Evolutionary conservation across 1,140 invertebrate genomes (phyloP).

Genomic region (Scaptomyza hsui): DNA sequence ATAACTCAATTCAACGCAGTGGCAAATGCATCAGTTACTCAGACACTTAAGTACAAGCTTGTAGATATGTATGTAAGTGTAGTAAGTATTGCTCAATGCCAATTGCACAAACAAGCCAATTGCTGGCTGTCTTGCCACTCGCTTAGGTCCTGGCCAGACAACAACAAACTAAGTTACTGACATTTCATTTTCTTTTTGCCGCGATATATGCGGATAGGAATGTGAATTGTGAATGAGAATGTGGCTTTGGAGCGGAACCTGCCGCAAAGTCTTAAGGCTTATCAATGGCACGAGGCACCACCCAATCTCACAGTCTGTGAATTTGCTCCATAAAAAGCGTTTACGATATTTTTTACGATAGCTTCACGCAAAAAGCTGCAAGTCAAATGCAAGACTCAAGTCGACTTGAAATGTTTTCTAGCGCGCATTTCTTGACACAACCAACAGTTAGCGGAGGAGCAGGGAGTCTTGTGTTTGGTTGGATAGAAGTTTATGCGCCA

Average conservation of each 20-base stretch:
- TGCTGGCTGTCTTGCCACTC: slow-evolving; percentile 2
- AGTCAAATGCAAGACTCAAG: slow-evolving; percentile 74
- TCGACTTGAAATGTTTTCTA: slow-evolving; percentile 66
- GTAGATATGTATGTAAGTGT: slow-evolving; percentile 10
- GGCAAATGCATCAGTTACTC: neutral
- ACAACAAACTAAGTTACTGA: slow-evolving; percentile 73
- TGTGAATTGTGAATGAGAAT: too few relatives aligned
- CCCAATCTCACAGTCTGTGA: slow-evolving; percentile 27
- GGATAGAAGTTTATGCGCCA: slow-evolving; percentile 72
- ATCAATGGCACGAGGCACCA: neutral
- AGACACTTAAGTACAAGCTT: neutral
- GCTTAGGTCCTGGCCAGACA: slow-evolving; percentile 38
- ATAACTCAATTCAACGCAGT: neutral
- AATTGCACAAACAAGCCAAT: slow-evolving; percentile 44
- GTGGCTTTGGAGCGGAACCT: slow-evolving; percentile 29
- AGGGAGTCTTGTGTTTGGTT: neutral
- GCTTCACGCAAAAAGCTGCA: slow-evolving; percentile 53
- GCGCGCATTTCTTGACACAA: slow-evolving; percentile 56
- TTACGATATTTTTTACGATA: slow-evolving; percentile 74
- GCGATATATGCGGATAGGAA: slow-evolving; percentile 64
- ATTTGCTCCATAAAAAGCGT: slow-evolving; percentile 55
- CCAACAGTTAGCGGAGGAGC: slow-evolving; percentile 10
- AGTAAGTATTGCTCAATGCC: slow-evolving; percentile 21
- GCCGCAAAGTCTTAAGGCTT: slow-evolving; percentile 9
- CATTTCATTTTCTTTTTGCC: slow-evolving; percentile 69